Conservation (phyloP, 2,888 invertebrate genomes). For the Caenorhabditis parvicauda region DNA sequence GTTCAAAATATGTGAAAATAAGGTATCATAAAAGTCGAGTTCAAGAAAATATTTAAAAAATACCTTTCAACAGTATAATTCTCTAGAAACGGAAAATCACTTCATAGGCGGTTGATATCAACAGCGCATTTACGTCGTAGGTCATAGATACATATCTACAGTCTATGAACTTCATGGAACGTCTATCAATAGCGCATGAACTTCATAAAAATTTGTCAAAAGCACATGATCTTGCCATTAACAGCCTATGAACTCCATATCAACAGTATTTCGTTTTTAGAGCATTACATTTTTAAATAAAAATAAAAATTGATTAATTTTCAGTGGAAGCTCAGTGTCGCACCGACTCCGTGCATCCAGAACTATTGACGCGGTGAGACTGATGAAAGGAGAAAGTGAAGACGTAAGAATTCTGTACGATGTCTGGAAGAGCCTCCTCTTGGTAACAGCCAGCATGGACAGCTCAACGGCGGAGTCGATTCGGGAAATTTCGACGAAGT, state of each 20-base stretch:
- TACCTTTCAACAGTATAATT: too few relatives aligned
- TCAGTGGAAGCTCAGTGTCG: slow-evolving; percentile 8
- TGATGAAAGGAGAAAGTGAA: slow-evolving; percentile 23
- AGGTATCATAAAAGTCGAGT: too few relatives aligned
- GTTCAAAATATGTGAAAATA: too few relatives aligned
- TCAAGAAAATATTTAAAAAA: too few relatives aligned
- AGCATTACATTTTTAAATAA: not conserved
- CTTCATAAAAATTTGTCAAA: too few relatives aligned
- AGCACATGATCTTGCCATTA: not conserved
- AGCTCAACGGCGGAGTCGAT: slow-evolving; percentile 11
- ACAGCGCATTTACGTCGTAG: too few relatives aligned
- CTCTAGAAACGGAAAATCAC: too few relatives aligned
- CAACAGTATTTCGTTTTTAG: not conserved
- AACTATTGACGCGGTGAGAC: slow-evolving; percentile 19
- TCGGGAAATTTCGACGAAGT: slow-evolving; percentile 8
- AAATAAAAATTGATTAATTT: not conserved
- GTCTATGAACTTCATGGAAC: too few relatives aligned
- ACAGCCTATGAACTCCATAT: not conserved
- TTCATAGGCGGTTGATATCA: too few relatives aligned
- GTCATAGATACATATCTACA: too few relatives aligned
- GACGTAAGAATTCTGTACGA: slow-evolving; percentile 31
- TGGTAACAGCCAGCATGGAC: slow-evolving; percentile 11
- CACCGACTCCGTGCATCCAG: slow-evolving; percentile 16
- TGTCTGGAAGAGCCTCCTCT: slow-evolving; percentile 21
- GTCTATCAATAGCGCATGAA: too few relatives aligned